Conservation (phyloP, 2,113 vertebrate genomes). For the Hippolais icterina region DNA sequence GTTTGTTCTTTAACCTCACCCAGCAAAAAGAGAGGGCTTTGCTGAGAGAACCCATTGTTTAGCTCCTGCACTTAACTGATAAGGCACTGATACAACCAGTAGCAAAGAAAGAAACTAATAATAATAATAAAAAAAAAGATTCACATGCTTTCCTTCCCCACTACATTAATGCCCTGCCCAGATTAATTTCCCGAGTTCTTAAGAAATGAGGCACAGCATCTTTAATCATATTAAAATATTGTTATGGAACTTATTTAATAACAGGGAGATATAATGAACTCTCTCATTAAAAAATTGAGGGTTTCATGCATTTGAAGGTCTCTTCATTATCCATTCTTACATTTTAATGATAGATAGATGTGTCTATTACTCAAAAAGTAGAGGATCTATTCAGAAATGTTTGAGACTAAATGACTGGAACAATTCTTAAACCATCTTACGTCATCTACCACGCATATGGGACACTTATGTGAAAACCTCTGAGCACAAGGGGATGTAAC, state of each 20-base stretch:
- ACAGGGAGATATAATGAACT: conserved; percentile 1
- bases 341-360: conserved; percentile 35
- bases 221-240: conserved; percentile 52
- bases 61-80: conserved; percentile 44
- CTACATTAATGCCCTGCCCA: neutral
- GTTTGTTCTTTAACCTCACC: conserved; percentile 47
- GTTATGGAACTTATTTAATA: neutral
- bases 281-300: neutral
- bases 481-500: neutral
- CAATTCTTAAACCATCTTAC: neutral
- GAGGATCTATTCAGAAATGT: neutral
- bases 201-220: neutral
- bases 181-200: neutral
- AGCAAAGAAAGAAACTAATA: conserved; percentile 53
- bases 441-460: fast-evolving
- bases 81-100: conserved; percentile 57
- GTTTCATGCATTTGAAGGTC: neutral
- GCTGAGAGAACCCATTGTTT: conserved; percentile 15
- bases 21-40: neutral
- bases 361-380: neutral
- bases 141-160: conserved; percentile 24
- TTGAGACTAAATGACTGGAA: neutral
- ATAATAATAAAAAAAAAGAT: conserved; percentile 1
- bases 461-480: neutral
- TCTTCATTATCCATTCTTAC: neutral